Evolutionary conservation across 1,140 invertebrate genomes (phyloP).

Genomic region (Micrasema minimum): DNA sequence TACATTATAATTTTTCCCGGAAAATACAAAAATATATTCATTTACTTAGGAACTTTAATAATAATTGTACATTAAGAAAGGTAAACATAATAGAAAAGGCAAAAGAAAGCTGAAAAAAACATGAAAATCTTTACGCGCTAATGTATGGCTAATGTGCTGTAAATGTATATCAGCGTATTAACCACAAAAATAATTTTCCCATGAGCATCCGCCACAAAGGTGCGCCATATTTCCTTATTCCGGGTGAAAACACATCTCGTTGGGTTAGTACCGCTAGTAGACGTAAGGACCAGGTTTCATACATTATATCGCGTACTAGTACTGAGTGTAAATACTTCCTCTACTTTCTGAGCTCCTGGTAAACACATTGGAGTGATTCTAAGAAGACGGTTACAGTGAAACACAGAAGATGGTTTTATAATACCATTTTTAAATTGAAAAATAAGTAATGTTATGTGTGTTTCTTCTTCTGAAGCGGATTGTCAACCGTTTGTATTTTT

Average conservation of each 20-base stretch:
- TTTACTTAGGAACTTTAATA: too few species aligned
- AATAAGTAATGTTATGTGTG: too few species aligned
- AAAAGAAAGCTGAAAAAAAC: too few species aligned
- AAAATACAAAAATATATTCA: too few species aligned
- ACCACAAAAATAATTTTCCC: constrained; percentile 20
- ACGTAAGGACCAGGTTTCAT: not conserved
- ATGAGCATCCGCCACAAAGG: constrained; percentile 6
- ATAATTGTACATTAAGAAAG: too few species aligned
- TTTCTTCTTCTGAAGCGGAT: too few species aligned
- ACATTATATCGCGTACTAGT: not conserved
- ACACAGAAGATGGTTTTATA: not conserved
- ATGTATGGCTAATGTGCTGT: constrained; percentile 13
- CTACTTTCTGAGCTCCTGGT: not conserved
- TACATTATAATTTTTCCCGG: too few species aligned
- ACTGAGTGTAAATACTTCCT: not conserved
- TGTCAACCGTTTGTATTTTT: too few species aligned
- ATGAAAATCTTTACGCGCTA: too few species aligned
- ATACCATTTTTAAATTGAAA: not conserved
- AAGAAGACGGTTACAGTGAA: not conserved
- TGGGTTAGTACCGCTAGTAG: constrained; percentile 26
- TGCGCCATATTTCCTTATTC: constrained; percentile 41
- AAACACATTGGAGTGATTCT: not conserved
- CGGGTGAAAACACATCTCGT: constrained; percentile 35
- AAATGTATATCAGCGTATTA: constrained; percentile 20
- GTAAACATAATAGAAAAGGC: too few species aligned